phyloP scores from a whole-genome alignment of 2,113 vertebrate genomes.

The Phrynosoma blainvillii region DNA sequence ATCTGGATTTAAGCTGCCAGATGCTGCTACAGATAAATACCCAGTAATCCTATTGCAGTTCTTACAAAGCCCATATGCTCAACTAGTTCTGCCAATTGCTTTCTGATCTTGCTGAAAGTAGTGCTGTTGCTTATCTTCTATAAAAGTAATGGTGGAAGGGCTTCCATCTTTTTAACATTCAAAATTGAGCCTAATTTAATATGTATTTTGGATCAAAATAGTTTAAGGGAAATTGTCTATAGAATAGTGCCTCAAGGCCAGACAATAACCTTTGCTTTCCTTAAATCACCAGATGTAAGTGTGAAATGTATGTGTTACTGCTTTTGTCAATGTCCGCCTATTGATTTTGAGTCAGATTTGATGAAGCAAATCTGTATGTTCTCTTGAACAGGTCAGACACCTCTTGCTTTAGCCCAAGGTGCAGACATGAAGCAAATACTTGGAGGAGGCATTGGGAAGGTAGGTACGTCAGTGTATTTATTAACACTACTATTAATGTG shows the following conservation, averaged over 20 bases:
- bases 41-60: background rate
- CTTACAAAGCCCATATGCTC: constrained; percentile 15
- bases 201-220: background rate
- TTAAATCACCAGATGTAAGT: background rate
- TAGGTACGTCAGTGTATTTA: constrained; percentile 57
- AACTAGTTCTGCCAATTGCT: background rate
- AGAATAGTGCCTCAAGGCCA: background rate
- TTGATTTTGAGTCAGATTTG: background rate
- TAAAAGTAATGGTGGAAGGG: background rate
- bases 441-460: constrained; percentile 80
- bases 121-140: background rate
- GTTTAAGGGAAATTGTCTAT: background rate
- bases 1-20: background rate
- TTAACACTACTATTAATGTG: too few species aligned
- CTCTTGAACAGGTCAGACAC: constrained; percentile 82
- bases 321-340: background rate
- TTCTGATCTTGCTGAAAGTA: background rate
- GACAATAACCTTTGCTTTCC: background rate
- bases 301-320: background rate
- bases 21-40: constrained; percentile 5
- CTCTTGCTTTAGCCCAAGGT: constrained; percentile 83
- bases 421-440: constrained; percentile 86
- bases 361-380: constrained; percentile 33
- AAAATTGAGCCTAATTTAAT: background rate
- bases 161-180: background rate